Base-by-base conservation (phyloP, 2,797 vertebrate genomes). In the Melopsittacus undulatus region DNA sequence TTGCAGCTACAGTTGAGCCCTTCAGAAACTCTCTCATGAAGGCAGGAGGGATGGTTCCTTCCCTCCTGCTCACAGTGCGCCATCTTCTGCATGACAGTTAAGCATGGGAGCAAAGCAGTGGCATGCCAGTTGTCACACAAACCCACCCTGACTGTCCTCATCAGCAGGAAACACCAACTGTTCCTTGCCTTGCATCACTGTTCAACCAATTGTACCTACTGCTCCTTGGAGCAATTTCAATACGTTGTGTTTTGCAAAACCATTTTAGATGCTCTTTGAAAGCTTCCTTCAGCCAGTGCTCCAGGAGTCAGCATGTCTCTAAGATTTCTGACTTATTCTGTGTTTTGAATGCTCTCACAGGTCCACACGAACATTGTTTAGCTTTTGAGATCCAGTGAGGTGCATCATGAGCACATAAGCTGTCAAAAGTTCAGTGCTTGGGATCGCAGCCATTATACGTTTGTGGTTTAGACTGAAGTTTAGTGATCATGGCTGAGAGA, bases 311-410 rank as follows among this genome's bases (percentile, higher is more conserved):
- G 46, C 4, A 5, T 70, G 79, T 74, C 43, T 51, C 22, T 66
- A 3, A 2, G 1, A 8, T 2, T 92, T 29, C 4, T 40, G 22
- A 40, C 36, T 54, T 69, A 43, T 17, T 89, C 73, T 29, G 63
- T 67, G 20, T 59, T 87, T 77, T 61, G 64, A 26, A 52, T 56
- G 40, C 40, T 77, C 42, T 83, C 45, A 19, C 15, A n/a, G n/a
- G 38, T 48, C 42, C 40, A 24, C 0, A 0, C 6, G 30, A 67
- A 11, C 13, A 6, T 2, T 61, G 11, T 32, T 80, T 30, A 22
- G 14, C 40, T 64, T 89, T 49, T 61, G 70, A 79, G 54, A 61
- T 68, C 21, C 6, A 0, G 7, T 56, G 43, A 77, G 67, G 63
- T 73, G 40, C 5, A 8, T 68, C 70, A 17, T 21, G 59, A 84